Evolutionary conservation across 2,888 invertebrate species (phyloP), one percentile per base, ranked within the genome.

Genomic region (Ellobium chinense): DNA sequence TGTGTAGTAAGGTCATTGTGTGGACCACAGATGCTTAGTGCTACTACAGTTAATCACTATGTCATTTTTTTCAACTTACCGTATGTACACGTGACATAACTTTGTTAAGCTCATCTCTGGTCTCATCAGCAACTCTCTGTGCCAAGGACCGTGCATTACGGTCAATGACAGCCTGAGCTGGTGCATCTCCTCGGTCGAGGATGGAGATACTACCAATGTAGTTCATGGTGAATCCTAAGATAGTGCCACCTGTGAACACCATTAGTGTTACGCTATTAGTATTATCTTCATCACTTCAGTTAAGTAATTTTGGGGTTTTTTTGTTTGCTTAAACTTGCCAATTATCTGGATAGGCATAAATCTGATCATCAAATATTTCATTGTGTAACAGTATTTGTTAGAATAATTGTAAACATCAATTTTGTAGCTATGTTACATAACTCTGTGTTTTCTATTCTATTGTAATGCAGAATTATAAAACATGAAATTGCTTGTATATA

Each of bases 101-200:
- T 81, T 91, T 91, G 46, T 88, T 85, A 72, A 92, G 87, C 72
- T 92, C 92, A 77, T 92, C 91, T 76, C 88, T 90, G 1, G 92
- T 92, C 78, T 92, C 91, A 76, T 92, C 91, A 0, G 91, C 90
- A 7, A 89, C 86, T 14, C 92, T 80, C 83, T 92, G 89, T 0
- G 91, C 90, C 68, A 91, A 83, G 0, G 91, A 89, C 5, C 91
- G 85, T 12, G 89, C 89, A 83, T 91, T 92, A 63, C 88, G 89
- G 81, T 91, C 91, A 37, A 92, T 88, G 72, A 92, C 87, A 12
- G 90, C 91, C 84, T 91, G 91, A 4, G 92, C 92, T 3, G 91
- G 91, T 21, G 88, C 91, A 85, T 91, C 91, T 1, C 91, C 91
- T 7, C 91, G 86, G 78, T 92, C 92, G 74, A 91, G 82, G 74